Conservation (phyloP, 2,888 invertebrate species). For the Dendrolimus pini region DNA sequence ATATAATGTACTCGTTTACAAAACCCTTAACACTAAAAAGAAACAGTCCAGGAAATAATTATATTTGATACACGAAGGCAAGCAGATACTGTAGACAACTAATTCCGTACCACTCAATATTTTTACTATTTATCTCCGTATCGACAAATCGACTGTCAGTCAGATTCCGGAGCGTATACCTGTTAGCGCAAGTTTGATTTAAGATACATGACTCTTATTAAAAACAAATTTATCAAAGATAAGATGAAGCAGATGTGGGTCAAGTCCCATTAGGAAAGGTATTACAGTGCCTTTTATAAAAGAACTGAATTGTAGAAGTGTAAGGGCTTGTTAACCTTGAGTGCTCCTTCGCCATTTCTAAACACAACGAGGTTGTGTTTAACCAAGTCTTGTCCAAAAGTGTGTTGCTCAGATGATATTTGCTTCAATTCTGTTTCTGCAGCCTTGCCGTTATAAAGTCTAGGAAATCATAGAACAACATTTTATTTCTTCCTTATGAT, state of each 20-base stretch:
- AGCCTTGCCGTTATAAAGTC: slow-evolving; percentile 95
- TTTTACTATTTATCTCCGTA: no score
- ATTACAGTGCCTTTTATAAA: no score
- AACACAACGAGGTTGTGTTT: slow-evolving; percentile 97
- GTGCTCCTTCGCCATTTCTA: slow-evolving; percentile 93
- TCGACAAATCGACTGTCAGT: no score
- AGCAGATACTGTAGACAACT: no score
- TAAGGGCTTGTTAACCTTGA: slow-evolving; percentile 78
- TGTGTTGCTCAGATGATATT: slow-evolving; percentile 83
- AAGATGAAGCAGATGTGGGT: no score
- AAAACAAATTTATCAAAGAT: no score
- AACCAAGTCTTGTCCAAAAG: slow-evolving; percentile 94
- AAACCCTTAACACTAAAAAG: no score
- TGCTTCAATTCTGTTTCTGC: slow-evolving; percentile 94
- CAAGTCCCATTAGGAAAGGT: no score
- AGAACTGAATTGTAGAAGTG: background rate
- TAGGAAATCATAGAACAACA: slow-evolving; percentile 24
- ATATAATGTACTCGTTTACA: background rate
- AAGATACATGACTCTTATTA: no score
- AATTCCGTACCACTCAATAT: no score
- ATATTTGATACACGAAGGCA: background rate
- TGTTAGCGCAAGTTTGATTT: no score
- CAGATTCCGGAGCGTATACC: no score
- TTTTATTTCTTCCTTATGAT: background rate
- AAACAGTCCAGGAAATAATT: background rate